Conservation (phyloP, 2,797 vertebrate species). For the Ptychadena robeensis region DNA sequence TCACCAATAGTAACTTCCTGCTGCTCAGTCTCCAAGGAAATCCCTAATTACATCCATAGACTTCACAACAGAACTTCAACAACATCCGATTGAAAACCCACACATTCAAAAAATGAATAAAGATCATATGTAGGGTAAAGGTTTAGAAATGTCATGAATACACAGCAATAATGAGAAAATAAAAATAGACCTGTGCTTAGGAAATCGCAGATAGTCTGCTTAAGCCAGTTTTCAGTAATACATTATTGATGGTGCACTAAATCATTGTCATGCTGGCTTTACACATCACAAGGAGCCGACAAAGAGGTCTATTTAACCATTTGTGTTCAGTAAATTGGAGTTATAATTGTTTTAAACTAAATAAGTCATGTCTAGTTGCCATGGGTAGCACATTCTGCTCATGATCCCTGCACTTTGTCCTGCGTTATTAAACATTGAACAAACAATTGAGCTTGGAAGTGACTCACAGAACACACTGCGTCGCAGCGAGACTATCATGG, state of each 20-base stretch:
- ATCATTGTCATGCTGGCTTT: background rate
- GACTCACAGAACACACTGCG: background rate
- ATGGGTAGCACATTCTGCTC: background rate
- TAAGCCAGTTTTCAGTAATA: background rate
- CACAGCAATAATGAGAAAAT: background rate
- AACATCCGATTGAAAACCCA: too few relatives aligned
- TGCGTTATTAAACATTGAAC: background rate
- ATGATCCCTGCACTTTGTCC: background rate
- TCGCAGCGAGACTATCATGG: background rate
- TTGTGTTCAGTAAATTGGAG: background rate
- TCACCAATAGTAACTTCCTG: background rate
- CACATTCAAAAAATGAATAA: too few relatives aligned
- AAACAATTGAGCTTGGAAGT: background rate
- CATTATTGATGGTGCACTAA: background rate
- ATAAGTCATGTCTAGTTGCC: background rate
- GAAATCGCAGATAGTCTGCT: background rate
- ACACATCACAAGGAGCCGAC: background rate
- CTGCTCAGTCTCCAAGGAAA: too few relatives aligned
- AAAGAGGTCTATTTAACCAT: background rate
- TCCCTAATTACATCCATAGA: background rate
- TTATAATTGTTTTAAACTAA: background rate
- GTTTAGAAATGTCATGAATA: background rate
- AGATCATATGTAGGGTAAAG: too few relatives aligned
- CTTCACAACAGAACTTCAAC: background rate
- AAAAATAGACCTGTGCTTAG: background rate